Evolutionary conservation across 1,140 invertebrate genomes (phyloP).

Genomic region (Macrotrachela quadricornifera): DNA sequence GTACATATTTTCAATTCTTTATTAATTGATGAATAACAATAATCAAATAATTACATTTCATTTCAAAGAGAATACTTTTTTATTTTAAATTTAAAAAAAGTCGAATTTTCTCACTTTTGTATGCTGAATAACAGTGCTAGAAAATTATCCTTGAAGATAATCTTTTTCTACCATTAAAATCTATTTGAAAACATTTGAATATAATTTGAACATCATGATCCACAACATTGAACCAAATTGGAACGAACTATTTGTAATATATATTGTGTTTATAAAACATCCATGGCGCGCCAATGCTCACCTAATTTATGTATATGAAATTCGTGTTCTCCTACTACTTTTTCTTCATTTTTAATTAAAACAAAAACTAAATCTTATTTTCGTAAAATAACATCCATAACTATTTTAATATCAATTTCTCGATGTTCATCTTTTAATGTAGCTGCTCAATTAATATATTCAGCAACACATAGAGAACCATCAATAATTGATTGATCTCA

Average conservation of each 20-base stretch:
- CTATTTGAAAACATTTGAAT: neutral
- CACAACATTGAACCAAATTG: conserved; percentile 6
- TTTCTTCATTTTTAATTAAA: neutral
- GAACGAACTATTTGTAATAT: conserved; percentile 11
- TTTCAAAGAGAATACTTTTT: too few species aligned
- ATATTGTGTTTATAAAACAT: conserved; percentile 12
- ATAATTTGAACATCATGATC: neutral
- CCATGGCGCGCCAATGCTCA: conserved; percentile 3
- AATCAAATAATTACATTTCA: too few species aligned
- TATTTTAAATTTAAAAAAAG: too few species aligned
- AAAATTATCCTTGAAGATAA: too few species aligned
- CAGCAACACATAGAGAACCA: conserved; percentile 16
- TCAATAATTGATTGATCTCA: conserved; percentile 16
- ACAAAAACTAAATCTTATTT: neutral
- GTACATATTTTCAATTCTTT: conserved; percentile 1
- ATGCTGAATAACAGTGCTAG: too few species aligned
- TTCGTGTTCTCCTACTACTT: too few species aligned
- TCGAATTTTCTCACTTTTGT: too few species aligned
- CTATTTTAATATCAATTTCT: neutral
- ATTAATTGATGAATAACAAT: conserved; percentile 1
- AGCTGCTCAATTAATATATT: conserved; percentile 12
- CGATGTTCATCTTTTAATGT: neutral
- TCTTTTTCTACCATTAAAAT: neutral
- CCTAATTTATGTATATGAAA: too few species aligned
- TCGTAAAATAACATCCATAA: neutral